Evolutionary conservation across 2,797 vertebrate genomes (phyloP), one percentile per base, ranked within the genome.

Genomic region (Neolamprologus multifasciatus): DNA sequence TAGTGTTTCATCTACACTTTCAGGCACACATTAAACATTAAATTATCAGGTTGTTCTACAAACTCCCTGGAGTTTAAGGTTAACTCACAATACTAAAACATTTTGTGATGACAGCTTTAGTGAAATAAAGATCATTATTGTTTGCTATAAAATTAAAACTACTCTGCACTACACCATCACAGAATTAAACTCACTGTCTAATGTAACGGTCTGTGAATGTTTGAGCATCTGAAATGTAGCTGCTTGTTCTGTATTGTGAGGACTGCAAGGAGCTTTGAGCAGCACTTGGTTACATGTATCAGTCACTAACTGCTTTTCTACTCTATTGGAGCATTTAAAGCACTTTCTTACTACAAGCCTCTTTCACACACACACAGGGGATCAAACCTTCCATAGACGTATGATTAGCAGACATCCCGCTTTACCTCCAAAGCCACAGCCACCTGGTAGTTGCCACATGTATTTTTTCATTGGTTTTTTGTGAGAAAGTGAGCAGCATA

Each of bases 211-310:
- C 12, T 38, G 12, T 69, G 64, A 9, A 23, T 23, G 13, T 16
- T 69, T 69, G 4, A 6, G 13, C 5, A 16, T 43, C 36, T 69
- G 19, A 69, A 69, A 40, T 8, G 8, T 23, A 9, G n/a, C 64
- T 16, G n/a, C 36, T 43, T 40, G 12, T 40, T 21, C 10, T 21
- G 36, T 14, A 23, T 23, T 67, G 64, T 69, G 12, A 83, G 62
- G 62, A 82, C 62, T 62, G 9, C 6, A 43, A 67, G 54, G 23
- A 79, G 62, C 78, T 80, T 52, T 85, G 59, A 84, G 81, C 83
- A 88, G 84, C 76, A 82, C 84, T 84, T 84, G 50, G 81, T 78
- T 8, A 13, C 21, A 87, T 89, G 62, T 84, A 86, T 89, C 76
- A 89, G 86, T 89, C 48, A 84, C 78, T 8, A 59, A 33, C 17